A percentile compares a stretch with the other conserved stretches of the same genome.
These are phyloP conservation scores for Lithobius niger DNA, from an alignment of 1,140 invertebrate species.

Conservation along the genomic window DNA sequence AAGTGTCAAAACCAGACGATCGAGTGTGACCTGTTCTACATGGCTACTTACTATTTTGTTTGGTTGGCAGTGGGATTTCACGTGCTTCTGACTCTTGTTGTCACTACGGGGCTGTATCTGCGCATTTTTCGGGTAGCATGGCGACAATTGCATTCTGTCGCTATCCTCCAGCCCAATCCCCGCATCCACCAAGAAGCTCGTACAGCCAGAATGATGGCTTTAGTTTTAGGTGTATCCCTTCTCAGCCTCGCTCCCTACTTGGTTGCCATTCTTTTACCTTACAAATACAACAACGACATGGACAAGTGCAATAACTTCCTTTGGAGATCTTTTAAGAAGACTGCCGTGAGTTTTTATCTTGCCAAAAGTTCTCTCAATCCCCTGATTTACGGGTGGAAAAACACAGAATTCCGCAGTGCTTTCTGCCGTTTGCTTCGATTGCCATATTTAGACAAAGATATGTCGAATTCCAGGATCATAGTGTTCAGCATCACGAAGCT, in stretches of 20 bases:
- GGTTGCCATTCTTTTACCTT: conserved; percentile 15
- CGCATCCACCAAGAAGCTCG: conserved; percentile 15
- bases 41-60: conserved; percentile 14
- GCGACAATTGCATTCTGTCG: conserved; percentile 17
- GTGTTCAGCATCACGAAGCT: too few relatives aligned
- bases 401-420: conserved; percentile 18
- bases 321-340: conserved; percentile 11
- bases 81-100: conserved; percentile 15
- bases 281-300: conserved; percentile 12
- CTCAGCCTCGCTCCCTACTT: conserved; percentile 20
- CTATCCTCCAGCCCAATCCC: conserved; percentile 6
- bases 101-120: conserved; percentile 16
- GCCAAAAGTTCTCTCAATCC: conserved; percentile 23
- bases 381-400: conserved; percentile 23
- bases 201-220: conserved; percentile 20
- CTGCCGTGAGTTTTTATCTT: conserved; percentile 19
- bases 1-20: neutral
- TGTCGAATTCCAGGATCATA: too few relatives aligned
- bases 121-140: conserved; percentile 21
- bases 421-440: conserved; percentile 13
- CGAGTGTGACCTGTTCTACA: conserved; percentile 21
- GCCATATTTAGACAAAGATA: too few relatives aligned
- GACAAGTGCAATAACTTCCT: conserved; percentile 11
- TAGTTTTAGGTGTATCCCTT: conserved; percentile 19
- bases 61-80: conserved; percentile 15